Percentiles rank a stretch among this genome's conserved stretches.
Evolutionary conservation across 2,888 invertebrate genomes (phyloP).

Genomic region (Hydrotaea cyrtoneurina): DNA sequence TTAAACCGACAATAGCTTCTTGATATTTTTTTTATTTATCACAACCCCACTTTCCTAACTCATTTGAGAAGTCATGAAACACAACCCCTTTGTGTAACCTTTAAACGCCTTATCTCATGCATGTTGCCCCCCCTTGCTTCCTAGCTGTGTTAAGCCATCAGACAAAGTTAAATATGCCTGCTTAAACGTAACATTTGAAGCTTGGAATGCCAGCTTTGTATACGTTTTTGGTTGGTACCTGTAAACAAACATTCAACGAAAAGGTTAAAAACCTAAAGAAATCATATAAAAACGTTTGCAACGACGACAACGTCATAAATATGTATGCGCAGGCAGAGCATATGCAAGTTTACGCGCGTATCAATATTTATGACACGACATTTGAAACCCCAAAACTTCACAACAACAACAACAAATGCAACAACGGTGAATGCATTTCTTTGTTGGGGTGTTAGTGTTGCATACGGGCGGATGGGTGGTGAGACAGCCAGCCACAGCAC

Average conservation of each 20-base stretch:
- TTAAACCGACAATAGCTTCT: no score
- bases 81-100: no score
- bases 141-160: no score
- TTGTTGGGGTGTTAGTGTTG: neutral
- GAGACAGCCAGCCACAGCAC: constrained; percentile 13
- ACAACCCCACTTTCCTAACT: no score
- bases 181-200: no score
- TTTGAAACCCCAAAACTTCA: constrained; percentile 6
- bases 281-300: neutral
- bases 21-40: no score
- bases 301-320: constrained; percentile 9
- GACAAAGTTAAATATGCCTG: no score
- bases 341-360: neutral
- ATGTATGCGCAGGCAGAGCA: neutral
- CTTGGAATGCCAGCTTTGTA: neutral
- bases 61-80: no score
- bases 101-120: no score
- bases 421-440: constrained; percentile 1
- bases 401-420: neutral
- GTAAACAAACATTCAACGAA: neutral
- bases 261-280: neutral
- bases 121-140: no score
- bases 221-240: neutral
- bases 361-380: constrained; percentile 28
- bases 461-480: neutral